phyloP scores from a whole-genome alignment of 1,140 invertebrate genomes.

The Cotesia glomerata region DNA sequence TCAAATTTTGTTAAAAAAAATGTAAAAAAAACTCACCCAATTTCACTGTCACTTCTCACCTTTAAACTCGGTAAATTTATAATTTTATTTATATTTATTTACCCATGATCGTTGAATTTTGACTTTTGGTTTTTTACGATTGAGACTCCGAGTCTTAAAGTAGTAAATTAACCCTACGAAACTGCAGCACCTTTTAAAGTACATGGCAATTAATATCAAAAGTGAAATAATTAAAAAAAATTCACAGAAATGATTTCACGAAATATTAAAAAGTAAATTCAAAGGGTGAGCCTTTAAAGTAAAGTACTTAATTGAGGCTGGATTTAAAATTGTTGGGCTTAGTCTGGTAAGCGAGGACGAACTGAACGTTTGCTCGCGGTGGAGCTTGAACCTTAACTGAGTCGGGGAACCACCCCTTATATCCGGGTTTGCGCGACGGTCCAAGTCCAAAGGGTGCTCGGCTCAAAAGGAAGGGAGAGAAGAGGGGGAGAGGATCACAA shows the following conservation, averaged over 20 bases:
- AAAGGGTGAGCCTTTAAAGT: no score
- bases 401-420: slow-evolving; percentile 53
- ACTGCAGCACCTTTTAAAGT: slow-evolving; percentile 36
- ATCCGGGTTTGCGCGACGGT: slow-evolving; percentile 33
- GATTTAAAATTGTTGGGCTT: neutral
- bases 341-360: neutral
- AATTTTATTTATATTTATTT: slow-evolving; percentile 11
- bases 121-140: slow-evolving; percentile 29
- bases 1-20: no score
- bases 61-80: no score
- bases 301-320: no score
- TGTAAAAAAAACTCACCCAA: no score
- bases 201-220: slow-evolving; percentile 21
- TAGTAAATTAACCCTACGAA: slow-evolving; percentile 42
- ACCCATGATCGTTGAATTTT: slow-evolving; percentile 36
- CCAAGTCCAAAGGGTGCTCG: slow-evolving; percentile 22
- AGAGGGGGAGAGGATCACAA: neutral
- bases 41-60: no score
- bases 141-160: slow-evolving; percentile 40
- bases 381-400: slow-evolving; percentile 45
- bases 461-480: neutral
- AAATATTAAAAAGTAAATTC: no score
- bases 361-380: neutral
- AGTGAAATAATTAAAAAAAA: neutral
- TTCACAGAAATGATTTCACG: neutral